Evolutionary conservation across 2,888 invertebrate genomes (phyloP), one percentile per base, ranked within the genome.

Genomic region (Mythimna ferrago): DNA sequence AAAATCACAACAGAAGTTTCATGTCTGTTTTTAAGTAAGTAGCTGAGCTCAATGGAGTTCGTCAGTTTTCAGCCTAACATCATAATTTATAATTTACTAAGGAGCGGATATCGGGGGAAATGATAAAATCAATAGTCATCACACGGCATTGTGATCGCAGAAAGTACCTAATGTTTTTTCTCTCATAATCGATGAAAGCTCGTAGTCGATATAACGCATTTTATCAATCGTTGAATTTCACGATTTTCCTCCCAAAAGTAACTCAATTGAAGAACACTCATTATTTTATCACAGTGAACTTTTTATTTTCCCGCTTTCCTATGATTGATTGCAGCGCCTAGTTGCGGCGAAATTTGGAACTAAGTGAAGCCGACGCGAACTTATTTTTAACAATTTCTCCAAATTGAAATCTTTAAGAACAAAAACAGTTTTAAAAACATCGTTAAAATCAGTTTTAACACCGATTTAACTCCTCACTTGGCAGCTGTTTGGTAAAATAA

Each of bases 231-330:
- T 53, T 60, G 19, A 65, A 63, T 70, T 61, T 35, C 57, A 38
- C 11, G 26, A 53, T 68, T 66, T 62, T 51, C 66, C 44, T 65
- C 63, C 64, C 16, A 72, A 81, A 74, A 72, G 21, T 68, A 72
- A 71, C 64, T 70, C 14, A 53, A 70, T 10, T 53, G 4, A 21
- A 63, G 26, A 64, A 64, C 57, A 58, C 48, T 4, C 51, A 68
- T 9, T 56, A 54, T 58, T 71, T 66, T 63, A 70, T 60, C 35
- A 71, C 58, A 69, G 67, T 78, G 68, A 86, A 88, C 81, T 89
- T 91, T 92, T 89, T 82, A 89, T 80, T 90, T 94, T 93, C 94
- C 93, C 95, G 95, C 94, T 87, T 84, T 87, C 88, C 87, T 79
- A 76, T 67, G 69, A 77, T 80, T 76, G 79, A 76, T 78, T 44